Evolutionary conservation across 1,140 invertebrate species (phyloP), one percentile per base, ranked within the genome.

Genomic region (Drosophila ananassae): DNA sequence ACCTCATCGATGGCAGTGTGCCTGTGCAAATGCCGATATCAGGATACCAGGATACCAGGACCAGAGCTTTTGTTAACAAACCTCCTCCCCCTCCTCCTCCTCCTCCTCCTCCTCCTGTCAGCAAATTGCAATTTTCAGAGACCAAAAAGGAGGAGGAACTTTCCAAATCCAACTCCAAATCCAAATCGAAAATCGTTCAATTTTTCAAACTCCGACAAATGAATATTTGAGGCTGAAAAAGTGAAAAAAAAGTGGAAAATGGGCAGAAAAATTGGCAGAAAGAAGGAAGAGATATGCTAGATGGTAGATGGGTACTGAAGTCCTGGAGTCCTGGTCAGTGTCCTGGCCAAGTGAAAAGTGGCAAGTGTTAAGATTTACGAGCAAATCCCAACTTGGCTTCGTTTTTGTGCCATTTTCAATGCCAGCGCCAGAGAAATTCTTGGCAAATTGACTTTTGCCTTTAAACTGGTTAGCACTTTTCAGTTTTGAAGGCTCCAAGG

Each of bases 401-500:
- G 7, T 13, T 12, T 9, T 17, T 4, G 12, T n/a, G 12, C 25
- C 28, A 13, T 24, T 28, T 47, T 56, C 37, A 59, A 2, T 25
- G 44, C 60, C 64, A 61, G 56, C 67, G 60, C 54, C 60, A 72
- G 59, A 81, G 61, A 84, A 63, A 10, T 3, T 58, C 76, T 76
- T 83, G 80, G 76, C 76, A 83, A 83, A 83, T 83, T 84, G 80
- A 83, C 80, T 83, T 84, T 79, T 67, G 66, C 72, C 50, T 63
- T 48, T 77, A 59, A 66, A 60, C 67, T 55, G 62, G 39, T 68
- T 68, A 10, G 34, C 34, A 37, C 34, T 37, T 37, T 37, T 37
- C 12, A 10, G 17, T 17, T 17, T 17, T 17, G 17, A 17, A 17
- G 17, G 17, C 17, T 17, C 17, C 17, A 17, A 17, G 17, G 17